A percentile compares a stretch with the other conserved stretches of the same genome.
phyloP scores from a whole-genome alignment of 1,140 invertebrate species.

The Conus ventricosus region DNA sequence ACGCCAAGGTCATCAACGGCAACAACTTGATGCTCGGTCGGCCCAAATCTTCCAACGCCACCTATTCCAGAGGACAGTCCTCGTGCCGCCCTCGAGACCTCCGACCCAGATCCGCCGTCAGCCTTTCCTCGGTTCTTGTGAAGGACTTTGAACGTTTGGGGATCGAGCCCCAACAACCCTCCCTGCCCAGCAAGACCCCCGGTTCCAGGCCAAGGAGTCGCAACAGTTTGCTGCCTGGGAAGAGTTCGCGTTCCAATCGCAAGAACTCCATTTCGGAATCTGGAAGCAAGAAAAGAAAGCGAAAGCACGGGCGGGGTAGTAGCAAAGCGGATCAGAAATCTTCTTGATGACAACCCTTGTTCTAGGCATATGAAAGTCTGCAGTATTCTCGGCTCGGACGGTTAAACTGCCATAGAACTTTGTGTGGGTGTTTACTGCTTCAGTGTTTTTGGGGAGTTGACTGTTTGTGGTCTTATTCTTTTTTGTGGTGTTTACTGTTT shows the following conservation, averaged over 20 bases:
- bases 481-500: too few relatives aligned
- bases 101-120: slow-evolving; percentile 47
- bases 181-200: slow-evolving; percentile 45
- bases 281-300: slow-evolving; percentile 17
- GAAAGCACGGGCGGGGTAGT: neutral
- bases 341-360: neutral
- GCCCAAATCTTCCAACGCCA: slow-evolving; percentile 61
- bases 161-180: slow-evolving; percentile 49
- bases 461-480: too few relatives aligned
- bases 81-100: slow-evolving; percentile 57
- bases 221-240: slow-evolving; percentile 60
- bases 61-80: slow-evolving; percentile 57
- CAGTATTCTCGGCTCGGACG: too few relatives aligned
- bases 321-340: neutral
- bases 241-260: slow-evolving; percentile 64
- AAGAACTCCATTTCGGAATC: slow-evolving; percentile 63
- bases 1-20: slow-evolving; percentile 65
- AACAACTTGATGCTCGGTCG: slow-evolving; percentile 63
- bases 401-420: too few relatives aligned
- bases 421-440: too few relatives aligned
- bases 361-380: neutral
- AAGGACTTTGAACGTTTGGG: slow-evolving; percentile 64
- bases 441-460: too few relatives aligned
- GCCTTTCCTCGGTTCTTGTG: slow-evolving; percentile 38
- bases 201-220: slow-evolving; percentile 55